phyloP scores from a whole-genome alignment of 2,797 vertebrate genomes.

The Chaetodon trifasciatus region DNA sequence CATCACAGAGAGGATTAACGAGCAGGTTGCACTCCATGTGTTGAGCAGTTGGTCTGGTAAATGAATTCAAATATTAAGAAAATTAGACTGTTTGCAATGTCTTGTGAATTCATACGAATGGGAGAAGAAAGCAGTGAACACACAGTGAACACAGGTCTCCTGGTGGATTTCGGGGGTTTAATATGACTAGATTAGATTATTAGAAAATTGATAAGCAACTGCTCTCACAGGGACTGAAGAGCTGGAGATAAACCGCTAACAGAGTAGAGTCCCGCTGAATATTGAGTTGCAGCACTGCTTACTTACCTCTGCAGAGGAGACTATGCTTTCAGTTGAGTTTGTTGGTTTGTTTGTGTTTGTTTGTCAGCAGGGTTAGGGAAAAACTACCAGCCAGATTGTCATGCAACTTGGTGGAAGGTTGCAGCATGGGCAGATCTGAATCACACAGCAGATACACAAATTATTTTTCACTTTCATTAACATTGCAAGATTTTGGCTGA shows the following conservation, averaged over 20 bases:
- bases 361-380: too few species aligned
- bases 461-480: too few species aligned
- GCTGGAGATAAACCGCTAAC: background rate
- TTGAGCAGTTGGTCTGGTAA: background rate
- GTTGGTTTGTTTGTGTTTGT: too few species aligned
- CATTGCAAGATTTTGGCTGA: too few species aligned
- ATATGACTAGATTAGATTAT: background rate
- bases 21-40: background rate
- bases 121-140: background rate
- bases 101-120: background rate
- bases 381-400: too few species aligned
- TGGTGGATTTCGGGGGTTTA: background rate
- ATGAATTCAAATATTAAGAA: background rate
- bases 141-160: background rate
- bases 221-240: background rate
- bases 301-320: too few species aligned
- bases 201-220: constrained; percentile 2
- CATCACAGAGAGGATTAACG: background rate
- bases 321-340: too few species aligned
- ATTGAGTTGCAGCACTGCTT: background rate
- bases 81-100: background rate
- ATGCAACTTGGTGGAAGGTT: too few species aligned
- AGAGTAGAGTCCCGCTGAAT: background rate
- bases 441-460: too few species aligned
- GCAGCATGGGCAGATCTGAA: too few species aligned